Evolutionary conservation across 2,113 vertebrate species (phyloP), one percentile per base, ranked within the genome.

Genomic region (Reinhardtius hippoglossoides): DNA sequence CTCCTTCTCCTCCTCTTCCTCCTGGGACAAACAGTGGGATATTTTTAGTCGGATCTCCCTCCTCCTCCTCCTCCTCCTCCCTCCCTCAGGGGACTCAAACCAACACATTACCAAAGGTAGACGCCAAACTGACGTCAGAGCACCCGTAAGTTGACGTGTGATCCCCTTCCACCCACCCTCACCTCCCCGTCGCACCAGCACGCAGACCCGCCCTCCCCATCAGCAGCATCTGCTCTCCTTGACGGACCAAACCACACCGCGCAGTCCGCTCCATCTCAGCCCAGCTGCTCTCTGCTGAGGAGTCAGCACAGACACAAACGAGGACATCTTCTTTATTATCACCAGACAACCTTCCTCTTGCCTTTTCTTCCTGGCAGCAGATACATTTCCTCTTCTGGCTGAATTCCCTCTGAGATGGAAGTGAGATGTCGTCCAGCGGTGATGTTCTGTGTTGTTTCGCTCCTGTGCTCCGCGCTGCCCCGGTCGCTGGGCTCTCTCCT

Each of bases 131-230:
- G 97, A 98, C 97, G 97, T 98, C 96, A 97, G 94, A 96, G 93
- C 89, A 89, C 87, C 94, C 94, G 96, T 96, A 93, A 95, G 95
- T 94, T 97, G 97, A 97, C 97, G 96, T 95, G 95, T 93, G 92
- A 94, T 93, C 71, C 69, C 42, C 50, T 58, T 62, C n/a, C 93
- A 91, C 93, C 87, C 92, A 90, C 89, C 93, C 92, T 90, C 91
- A 66, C 82, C 23, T 26, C 20, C 58, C 31, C 63, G 12, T 9
- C 15, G 27, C 50, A 21, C 24, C 71, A 62, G 31, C 56, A 16
- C 60, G 57, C 85, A 60, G 15, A 48, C 5, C 72, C 72, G 60
- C 84, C 84, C 85, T 71, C 71, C 79, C 83, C 58, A 8, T 27
- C 56, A 57, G 56, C 81, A 87, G 62, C 64, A 67, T 75, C 87